phyloP scores from a whole-genome alignment of 2,113 vertebrate genomes.

The Panthera leo region DNA sequence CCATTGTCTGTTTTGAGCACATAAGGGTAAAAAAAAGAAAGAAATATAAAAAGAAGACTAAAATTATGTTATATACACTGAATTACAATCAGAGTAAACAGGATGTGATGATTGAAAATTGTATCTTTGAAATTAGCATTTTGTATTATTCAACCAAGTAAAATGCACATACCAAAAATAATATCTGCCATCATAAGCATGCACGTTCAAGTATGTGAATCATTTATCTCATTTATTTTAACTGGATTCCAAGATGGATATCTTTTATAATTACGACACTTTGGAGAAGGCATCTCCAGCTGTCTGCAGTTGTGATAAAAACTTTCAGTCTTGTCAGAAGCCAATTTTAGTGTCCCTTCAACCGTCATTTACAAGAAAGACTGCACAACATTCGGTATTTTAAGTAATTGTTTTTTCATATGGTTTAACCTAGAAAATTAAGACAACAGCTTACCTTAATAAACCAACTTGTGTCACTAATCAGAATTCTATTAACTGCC shows the following conservation, averaged over 20 bases:
- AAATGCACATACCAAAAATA: conserved; percentile 31
- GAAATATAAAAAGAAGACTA: conserved; percentile 82
- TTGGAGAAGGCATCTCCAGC: not conserved
- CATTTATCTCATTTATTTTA: conserved; percentile 34
- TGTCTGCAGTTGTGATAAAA: not conserved
- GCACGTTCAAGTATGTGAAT: conserved; percentile 7
- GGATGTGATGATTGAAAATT: conserved; percentile 50
- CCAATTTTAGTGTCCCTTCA: not conserved
- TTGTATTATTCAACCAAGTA: not conserved
- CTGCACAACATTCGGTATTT: not conserved
- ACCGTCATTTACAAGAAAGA: not conserved
- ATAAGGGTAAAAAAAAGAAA: conserved; percentile 83
- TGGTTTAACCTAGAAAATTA: not conserved
- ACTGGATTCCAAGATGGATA: not conserved
- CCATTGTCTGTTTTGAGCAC: conserved; percentile 95
- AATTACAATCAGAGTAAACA: conserved; percentile 69
- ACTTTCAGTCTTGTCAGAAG: conserved; percentile 36
- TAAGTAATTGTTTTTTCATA: not conserved
- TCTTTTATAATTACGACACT: conserved; percentile 6
- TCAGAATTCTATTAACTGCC: not conserved
- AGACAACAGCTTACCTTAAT: not conserved
- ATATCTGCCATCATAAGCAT: conserved; percentile 13
- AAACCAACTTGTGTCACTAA: not conserved
- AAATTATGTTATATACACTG: conserved; percentile 75
- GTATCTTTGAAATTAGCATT: conserved; percentile 1